These are phyloP conservation scores for Nettapus auritus DNA, from an alignment of 2,113 vertebrate species.

Conservation along the genomic window DNA sequence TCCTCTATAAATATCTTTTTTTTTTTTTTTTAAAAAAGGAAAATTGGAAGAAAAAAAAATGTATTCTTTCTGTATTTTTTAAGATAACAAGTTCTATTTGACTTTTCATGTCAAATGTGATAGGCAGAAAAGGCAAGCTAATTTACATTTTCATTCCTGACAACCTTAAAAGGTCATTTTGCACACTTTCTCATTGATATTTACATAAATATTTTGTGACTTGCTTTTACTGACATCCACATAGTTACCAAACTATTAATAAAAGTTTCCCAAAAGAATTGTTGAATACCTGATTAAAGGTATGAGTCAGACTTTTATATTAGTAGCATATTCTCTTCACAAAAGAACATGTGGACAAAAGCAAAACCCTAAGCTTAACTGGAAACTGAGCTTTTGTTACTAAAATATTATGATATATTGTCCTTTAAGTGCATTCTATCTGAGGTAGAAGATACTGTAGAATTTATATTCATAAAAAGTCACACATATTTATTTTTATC, in stretches of 20 bases:
- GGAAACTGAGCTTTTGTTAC: background rate
- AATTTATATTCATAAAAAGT: background rate
- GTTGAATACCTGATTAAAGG: background rate
- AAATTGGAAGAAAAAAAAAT: background rate
- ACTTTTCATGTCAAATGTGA: background rate
- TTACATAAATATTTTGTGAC: background rate
- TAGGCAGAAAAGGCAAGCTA: background rate
- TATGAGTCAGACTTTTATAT: background rate
- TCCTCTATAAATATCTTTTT: constrained; percentile 2
- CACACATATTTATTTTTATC: background rate
- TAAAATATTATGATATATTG: background rate
- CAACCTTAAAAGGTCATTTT: background rate
- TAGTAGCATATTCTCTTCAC: background rate
- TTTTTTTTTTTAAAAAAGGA: too few species aligned
- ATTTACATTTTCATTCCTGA: background rate
- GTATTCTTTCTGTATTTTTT: background rate
- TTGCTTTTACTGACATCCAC: background rate
- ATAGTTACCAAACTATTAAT: background rate
- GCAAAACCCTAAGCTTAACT: background rate
- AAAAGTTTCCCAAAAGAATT: background rate
- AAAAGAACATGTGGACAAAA: background rate
- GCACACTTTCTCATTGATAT: background rate
- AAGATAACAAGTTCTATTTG: background rate
- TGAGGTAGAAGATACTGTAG: background rate
- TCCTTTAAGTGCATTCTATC: background rate